These are phyloP conservation scores for Aphidius gifuensis DNA, from an alignment of 1,140 invertebrate species.

Conservation along the genomic window DNA sequence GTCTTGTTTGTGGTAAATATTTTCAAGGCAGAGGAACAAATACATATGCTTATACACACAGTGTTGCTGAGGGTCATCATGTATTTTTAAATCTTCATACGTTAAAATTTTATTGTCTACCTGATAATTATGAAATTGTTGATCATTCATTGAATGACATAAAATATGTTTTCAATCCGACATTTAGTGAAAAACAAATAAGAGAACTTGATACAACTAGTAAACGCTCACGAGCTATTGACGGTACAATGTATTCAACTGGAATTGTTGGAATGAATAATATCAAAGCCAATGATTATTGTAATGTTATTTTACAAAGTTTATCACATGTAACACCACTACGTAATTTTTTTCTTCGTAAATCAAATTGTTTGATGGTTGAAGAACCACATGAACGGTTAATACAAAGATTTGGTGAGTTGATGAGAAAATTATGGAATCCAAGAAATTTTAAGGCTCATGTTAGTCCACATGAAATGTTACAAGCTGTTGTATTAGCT, in stretches of 20 bases:
- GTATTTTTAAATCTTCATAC: constrained; percentile 97
- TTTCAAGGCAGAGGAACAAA: constrained; percentile 97
- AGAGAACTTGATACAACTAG: constrained; percentile 73
- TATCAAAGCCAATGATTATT: constrained; percentile 99
- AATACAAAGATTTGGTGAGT: constrained; percentile 95
- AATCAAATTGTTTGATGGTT: constrained; percentile 86
- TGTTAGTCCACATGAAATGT: constrained; percentile 99
- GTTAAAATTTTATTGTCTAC: constrained; percentile 97
- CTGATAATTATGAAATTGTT: constrained; percentile 99
- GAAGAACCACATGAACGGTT: constrained; percentile 90
- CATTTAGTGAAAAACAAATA: constrained; percentile 84
- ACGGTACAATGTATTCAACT: constrained; percentile 94
- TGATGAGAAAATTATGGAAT: constrained; percentile 98
- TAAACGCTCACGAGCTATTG: constrained; percentile 91
- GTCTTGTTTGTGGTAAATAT: constrained; percentile 99
- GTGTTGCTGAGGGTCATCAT: constrained; percentile 94
- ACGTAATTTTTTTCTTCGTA: constrained; percentile 91
- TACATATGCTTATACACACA: constrained; percentile 98
- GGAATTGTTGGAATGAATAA: constrained; percentile 98
- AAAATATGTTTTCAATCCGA: constrained; percentile 98
- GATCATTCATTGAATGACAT: constrained; percentile 99
- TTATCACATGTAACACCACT: constrained; percentile 92
- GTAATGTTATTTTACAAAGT: constrained; percentile 95
- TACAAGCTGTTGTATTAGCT: constrained; percentile 98
- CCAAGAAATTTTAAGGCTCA: constrained; percentile 98